Base-by-base conservation (phyloP, 2,113 vertebrate species). In the Cairina moschata region DNA sequence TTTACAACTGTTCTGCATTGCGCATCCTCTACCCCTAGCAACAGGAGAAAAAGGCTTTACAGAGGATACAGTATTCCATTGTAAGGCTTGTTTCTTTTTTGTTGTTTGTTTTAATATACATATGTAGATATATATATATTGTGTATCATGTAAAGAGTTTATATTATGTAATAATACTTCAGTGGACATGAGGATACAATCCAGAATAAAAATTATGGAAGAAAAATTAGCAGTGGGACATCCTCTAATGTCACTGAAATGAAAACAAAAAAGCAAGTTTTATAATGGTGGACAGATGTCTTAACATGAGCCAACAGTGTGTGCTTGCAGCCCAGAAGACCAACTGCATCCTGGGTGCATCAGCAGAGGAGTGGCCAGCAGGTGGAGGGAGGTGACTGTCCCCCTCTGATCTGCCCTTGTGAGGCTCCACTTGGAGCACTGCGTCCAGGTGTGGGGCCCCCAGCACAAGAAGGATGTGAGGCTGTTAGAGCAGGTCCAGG, bases 1-100 rank as follows among this genome's bases (percentile, higher is more conserved):
- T 97, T 97, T 94, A 96, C 77, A 96, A 95, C 73, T 65, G 36
- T 67, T 92, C 93, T 38, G n/a, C 63, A 73, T 12, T 74, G 68
- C 0, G 4, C 69, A 81, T 96, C 88, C 42, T 82, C 63, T 89
- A 56, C 50, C 40, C 67, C 90, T 92, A 95, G 87, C 67, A 94
- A 95, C 88, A 89, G 55, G 68, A 65, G 91, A 58, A 83, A 80
- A 85, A 21, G 0, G 20, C 34, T 94, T 90, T 68, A 66, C 20
- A 82, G 78, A 92, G 15, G 23, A 42, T 54, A 36, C 2, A 82
- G 15, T 55, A 62, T 71, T 88, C 18, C 31, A 83, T 20, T 75
- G 73, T 62, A 79, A 16, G 38, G 6, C 32, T 79, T 68, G 15
- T 16, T 48, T 13, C 20, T 22, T 48, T 48, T 48, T 48, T 0